Base-by-base conservation (phyloP, 2,888 invertebrate genomes). In the Acronicta alni region DNA sequence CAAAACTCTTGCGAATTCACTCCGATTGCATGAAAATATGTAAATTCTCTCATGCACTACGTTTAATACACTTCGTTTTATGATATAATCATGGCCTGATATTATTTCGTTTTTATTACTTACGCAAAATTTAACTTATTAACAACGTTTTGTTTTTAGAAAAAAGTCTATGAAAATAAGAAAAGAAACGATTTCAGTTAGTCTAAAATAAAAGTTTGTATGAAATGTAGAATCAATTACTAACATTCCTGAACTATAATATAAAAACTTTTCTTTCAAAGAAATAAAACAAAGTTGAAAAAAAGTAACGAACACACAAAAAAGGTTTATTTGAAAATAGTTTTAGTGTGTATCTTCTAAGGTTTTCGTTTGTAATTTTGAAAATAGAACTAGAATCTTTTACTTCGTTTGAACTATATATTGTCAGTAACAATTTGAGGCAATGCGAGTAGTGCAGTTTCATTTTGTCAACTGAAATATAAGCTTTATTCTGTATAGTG, bases 91-190 rank as follows among this genome's bases (percentile, higher is more conserved):
- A n/a, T n/a, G n/a, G n/a, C n/a, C n/a, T n/a, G n/a, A n/a, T n/a
- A n/a, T n/a, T n/a, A n/a, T n/a, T n/a, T n/a, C n/a, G n/a, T n/a
- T n/a, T n/a, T n/a, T n/a, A n/a, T n/a, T n/a, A 51, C 41, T 37
- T 69, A 56, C 48, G 70, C 26, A 45, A 57, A 42, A 67, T 70
- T 57, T 49, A 35, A 57, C 32, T 64, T 53, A 52, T 17, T 35
- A 41, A 43, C 15, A 32, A 57, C 64, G 35, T 63, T 70, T 9
- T 46, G n/a, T 64, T 35, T n/a, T 30, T 46, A 70, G 41, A 52
- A 70, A 41, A 63, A 57, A 37, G 52, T 30, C 47, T 41, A 65
- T 57, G 49, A 67, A n/a, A 58, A 38, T 35, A 42, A 53, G 35
- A 26, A 17, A 37, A 26, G 32, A 35, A 16, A 32, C 37, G 45